Conservation (phyloP, 2,888 invertebrate species). For the Catotricha subobsoleta region DNA sequence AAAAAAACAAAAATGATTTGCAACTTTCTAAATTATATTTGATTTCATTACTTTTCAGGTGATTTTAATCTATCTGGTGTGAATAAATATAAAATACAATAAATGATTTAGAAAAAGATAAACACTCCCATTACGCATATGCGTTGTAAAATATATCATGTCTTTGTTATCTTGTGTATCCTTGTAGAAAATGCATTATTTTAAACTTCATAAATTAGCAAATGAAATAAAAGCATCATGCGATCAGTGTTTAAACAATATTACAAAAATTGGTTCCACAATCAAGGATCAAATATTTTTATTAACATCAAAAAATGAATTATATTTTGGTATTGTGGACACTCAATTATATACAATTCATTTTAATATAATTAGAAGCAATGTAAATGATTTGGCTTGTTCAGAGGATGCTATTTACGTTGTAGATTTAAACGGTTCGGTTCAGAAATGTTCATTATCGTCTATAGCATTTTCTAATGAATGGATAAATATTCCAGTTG, state of each 20-base stretch:
- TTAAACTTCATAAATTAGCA: neutral
- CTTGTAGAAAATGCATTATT: neutral
- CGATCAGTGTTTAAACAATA: neutral
- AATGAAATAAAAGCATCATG: neutral
- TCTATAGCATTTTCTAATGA: neutral
- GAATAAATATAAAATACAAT: too few species aligned
- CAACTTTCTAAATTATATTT: too few species aligned
- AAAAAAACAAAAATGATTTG: too few species aligned
- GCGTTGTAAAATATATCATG: too few species aligned
- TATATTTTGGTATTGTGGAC: slow-evolving; percentile 8
- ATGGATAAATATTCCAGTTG: slow-evolving; percentile 2
- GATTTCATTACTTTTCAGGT: too few species aligned
- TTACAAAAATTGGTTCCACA: slow-evolving; percentile 9
- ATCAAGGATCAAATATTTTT: slow-evolving; percentile 10
- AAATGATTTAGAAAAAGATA: too few species aligned
- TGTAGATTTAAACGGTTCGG: slow-evolving; percentile 11
- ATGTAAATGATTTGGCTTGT: slow-evolving; percentile 12
- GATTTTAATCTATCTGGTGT: too few species aligned
- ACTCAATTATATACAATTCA: neutral
- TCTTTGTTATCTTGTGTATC: neutral
- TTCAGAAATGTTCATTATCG: slow-evolving; percentile 7
- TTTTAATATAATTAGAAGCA: slow-evolving; percentile 6
- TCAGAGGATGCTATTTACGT: slow-evolving; percentile 11
- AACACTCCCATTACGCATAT: too few species aligned
- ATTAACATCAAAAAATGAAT: slow-evolving; percentile 9